These are phyloP conservation scores for Mareca penelope DNA, from an alignment of 2,797 vertebrate genomes.

Conservation along the genomic window DNA sequence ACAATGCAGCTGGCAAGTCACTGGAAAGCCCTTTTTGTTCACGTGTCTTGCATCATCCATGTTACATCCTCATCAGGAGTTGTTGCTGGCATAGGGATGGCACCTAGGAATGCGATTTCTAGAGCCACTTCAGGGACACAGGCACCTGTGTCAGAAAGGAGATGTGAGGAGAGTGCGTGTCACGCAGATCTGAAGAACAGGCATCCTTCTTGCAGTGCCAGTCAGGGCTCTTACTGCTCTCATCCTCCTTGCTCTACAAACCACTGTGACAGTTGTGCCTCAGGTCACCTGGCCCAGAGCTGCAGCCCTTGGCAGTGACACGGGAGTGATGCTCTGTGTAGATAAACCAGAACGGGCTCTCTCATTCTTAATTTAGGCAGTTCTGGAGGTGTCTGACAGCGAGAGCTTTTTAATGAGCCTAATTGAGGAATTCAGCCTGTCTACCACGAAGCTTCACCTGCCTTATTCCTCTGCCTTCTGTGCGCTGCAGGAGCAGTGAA, in stretches of 20 bases:
- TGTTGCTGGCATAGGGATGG: not conserved
- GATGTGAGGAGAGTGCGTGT: not conserved
- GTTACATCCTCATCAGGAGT: not conserved
- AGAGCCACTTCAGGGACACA: fast-evolving
- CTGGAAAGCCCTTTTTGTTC: not conserved
- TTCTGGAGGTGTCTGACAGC: not conserved
- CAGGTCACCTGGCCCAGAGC: not conserved
- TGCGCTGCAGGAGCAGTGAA: not conserved
- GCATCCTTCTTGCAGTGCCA: not conserved
- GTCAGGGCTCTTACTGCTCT: not conserved
- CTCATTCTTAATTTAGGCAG: not conserved
- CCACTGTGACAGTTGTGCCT: not conserved
- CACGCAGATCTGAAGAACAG: not conserved
- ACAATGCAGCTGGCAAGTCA: not conserved
- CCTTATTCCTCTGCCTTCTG: not conserved
- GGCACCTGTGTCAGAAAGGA: not conserved
- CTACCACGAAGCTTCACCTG: not conserved
- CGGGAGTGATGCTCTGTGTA: not conserved
- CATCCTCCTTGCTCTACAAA: not conserved
- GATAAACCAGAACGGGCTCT: not conserved
- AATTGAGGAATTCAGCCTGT: not conserved
- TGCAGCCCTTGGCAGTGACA: not conserved
- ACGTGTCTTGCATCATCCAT: not conserved
- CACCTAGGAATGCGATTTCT: not conserved
- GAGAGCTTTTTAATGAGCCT: not conserved